phyloP scores from a whole-genome alignment of 2,113 vertebrate genomes.

The Echinops telfairi region DNA sequence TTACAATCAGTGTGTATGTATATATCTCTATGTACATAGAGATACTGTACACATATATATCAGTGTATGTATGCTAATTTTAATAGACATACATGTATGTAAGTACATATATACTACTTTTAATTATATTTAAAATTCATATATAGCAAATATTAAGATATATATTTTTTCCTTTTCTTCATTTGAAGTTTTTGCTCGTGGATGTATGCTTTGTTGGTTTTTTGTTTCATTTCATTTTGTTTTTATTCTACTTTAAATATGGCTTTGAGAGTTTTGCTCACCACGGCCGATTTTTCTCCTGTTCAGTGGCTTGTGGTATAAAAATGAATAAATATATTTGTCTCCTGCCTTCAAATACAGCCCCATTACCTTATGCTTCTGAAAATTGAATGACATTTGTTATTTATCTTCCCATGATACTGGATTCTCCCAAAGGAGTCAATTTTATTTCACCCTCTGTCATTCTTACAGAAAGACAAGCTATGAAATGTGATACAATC shows the following conservation, averaged over 20 bases:
- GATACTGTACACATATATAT: no score
- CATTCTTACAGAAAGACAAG: slow-evolving; percentile 12
- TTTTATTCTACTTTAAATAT: slow-evolving; percentile 3
- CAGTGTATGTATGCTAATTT: no score
- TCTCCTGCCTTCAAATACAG: slow-evolving; percentile 45
- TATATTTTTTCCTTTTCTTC: rapidly evolving
- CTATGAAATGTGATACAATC: slow-evolving; percentile 8
- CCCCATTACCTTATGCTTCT: slow-evolving; percentile 48
- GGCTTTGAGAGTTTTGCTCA: slow-evolving; percentile 62
- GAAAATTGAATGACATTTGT: background rate
- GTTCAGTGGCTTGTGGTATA: slow-evolving; percentile 27
- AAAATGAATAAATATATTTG: background rate
- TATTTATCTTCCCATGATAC: slow-evolving; percentile 3
- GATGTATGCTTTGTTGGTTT: slow-evolving; percentile 43
- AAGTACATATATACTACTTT: no score
- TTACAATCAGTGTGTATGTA: no score
- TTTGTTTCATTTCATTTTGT: background rate
- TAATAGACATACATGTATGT: no score
- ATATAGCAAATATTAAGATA: no score
- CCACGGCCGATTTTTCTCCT: slow-evolving; percentile 55
- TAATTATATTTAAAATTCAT: no score
- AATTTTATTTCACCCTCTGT: slow-evolving; percentile 49
- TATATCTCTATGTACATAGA: no score
- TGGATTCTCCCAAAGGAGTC: slow-evolving; percentile 3
- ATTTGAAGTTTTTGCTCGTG: slow-evolving; percentile 30